A percentile compares a stretch with the other conserved stretches of the same genome.
Conservation (phyloP, 2,113 vertebrate genomes). For the Euleptes europaea region DNA sequence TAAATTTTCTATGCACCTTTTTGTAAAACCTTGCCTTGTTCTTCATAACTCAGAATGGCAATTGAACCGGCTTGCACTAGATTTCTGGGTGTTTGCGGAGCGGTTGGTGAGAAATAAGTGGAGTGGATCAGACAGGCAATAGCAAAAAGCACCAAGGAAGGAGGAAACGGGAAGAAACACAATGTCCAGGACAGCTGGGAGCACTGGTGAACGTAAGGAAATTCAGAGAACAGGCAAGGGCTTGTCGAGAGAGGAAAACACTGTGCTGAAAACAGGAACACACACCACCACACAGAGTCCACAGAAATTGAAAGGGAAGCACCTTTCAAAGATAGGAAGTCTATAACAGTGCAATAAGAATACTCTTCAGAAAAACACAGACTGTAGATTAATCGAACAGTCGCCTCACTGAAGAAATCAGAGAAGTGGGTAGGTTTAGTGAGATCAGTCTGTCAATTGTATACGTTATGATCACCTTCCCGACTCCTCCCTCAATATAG, state of each 20-base stretch:
- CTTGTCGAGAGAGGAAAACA: conserved; percentile 47
- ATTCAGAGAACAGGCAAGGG: conserved; percentile 39
- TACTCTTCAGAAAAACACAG: conserved; percentile 55
- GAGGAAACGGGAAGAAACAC: not conserved
- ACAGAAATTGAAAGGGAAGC: conserved; percentile 31
- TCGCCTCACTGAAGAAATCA: not conserved
- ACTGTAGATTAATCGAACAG: accelerated
- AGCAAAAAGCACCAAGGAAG: not conserved
- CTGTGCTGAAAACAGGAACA: not conserved
- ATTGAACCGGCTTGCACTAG: not conserved
- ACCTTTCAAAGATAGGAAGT: conserved; percentile 35
- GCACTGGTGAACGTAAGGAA: conserved; percentile 3
- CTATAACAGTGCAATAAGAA: conserved; percentile 1
- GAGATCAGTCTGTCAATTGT: conserved; percentile 14
- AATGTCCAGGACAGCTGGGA: not conserved
- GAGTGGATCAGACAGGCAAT: not conserved
- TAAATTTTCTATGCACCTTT: too few species aligned
- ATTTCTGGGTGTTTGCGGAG: not conserved
- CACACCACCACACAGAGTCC: conserved; percentile 26
- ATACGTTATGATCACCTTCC: conserved; percentile 6
- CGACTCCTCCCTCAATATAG: not conserved
- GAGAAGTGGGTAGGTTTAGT: conserved; percentile 3
- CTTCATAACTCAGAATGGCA: not conserved
- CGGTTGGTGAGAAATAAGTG: not conserved
- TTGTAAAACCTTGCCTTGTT: too few species aligned